These are phyloP conservation scores for Planiliza haematocheilus DNA, from an alignment of 2,113 vertebrate species.

Conservation along the genomic window DNA sequence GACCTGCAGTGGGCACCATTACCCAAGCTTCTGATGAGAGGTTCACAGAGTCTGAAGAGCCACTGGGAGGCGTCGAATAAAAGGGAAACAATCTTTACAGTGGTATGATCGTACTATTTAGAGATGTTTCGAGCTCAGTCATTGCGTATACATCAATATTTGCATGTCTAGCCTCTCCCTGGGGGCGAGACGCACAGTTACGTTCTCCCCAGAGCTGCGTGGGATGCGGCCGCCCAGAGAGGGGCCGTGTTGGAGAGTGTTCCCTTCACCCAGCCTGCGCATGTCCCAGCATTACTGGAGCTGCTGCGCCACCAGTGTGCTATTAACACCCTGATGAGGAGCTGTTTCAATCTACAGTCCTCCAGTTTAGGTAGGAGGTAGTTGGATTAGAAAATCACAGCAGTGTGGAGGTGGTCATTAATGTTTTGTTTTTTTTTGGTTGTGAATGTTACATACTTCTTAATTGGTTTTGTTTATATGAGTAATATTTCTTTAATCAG, in stretches of 20 bases:
- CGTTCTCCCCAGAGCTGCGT: conserved; percentile 71
- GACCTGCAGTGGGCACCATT: conserved; percentile 81
- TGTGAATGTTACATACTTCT: too few species aligned
- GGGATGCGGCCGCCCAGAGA: conserved; percentile 51
- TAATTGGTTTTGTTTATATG: too few species aligned
- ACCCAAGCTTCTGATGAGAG: conserved; percentile 67
- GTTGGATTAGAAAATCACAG: neutral
- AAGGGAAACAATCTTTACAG: conserved; percentile 54
- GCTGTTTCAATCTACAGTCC: conserved; percentile 74
- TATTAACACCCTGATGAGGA: conserved; percentile 84
- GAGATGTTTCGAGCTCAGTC: neutral
- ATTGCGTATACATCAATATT: neutral
- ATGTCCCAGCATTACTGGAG: conserved; percentile 83
- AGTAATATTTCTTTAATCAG: too few species aligned
- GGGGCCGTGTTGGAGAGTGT: conserved; percentile 80
- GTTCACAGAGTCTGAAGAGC: conserved; percentile 9
- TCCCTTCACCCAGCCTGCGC: conserved; percentile 85
- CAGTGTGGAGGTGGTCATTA: neutral
- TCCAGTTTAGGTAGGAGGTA: conserved; percentile 66
- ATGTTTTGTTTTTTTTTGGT: too few species aligned
- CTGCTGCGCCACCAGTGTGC: conserved; percentile 85
- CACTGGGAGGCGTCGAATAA: conserved; percentile 13
- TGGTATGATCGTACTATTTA: conserved; percentile 65
- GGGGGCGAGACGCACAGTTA: conserved; percentile 81
- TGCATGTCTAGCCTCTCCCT: conserved; percentile 81